Evolutionary conservation across 2,888 invertebrate species (phyloP).

Genomic region (Cephus sareptanus): DNA sequence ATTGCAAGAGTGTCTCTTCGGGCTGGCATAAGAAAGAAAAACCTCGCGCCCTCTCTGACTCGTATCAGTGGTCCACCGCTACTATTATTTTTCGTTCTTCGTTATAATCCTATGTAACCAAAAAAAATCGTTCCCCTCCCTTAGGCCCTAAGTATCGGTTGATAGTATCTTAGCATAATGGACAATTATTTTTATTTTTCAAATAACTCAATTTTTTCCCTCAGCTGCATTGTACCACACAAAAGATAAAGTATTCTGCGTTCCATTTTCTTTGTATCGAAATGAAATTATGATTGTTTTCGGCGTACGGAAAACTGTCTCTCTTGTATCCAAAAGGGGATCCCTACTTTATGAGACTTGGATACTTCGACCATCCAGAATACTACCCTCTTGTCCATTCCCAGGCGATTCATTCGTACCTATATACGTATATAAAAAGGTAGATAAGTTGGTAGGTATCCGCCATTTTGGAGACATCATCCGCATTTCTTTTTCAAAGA

Average conservation of each 20-base stretch:
- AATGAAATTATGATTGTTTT: neutral
- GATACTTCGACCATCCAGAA: neutral
- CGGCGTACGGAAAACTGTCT: neutral
- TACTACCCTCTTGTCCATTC: neutral
- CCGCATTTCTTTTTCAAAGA: neutral
- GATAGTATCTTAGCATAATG: neutral
- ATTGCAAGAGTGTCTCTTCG: conserved; percentile 36
- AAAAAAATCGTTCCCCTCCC: neutral
- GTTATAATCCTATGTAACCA: neutral
- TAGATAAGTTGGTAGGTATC: neutral
- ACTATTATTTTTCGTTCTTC: neutral
- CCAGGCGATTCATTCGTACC: neutral
- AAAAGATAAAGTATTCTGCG: neutral
- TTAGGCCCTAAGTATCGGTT: neutral
- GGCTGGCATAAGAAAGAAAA: conserved; percentile 33
- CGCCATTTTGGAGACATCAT: neutral
- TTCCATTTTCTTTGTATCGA: neutral
- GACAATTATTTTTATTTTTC: neutral
- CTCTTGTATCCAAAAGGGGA: neutral
- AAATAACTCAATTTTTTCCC: neutral
- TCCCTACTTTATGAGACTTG: neutral
- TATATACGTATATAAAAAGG: no score
- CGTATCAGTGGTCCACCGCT: neutral
- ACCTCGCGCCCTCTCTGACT: conserved; percentile 11
- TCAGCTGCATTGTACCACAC: neutral